Evolutionary conservation across 2,113 vertebrate genomes (phyloP).

Genomic region (Psilopogon haemacephalus): DNA sequence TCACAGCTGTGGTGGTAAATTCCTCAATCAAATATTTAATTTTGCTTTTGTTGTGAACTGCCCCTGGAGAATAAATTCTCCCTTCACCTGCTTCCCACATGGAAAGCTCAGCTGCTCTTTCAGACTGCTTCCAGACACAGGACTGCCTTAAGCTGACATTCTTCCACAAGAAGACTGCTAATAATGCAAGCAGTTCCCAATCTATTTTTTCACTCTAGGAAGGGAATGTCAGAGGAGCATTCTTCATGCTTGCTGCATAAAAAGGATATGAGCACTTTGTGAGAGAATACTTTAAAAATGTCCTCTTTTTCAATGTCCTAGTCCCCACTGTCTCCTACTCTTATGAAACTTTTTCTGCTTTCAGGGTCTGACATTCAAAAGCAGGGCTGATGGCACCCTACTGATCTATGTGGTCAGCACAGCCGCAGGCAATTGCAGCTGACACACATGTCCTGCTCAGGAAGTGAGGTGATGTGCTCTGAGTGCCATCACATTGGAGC

Average conservation of each 20-base stretch:
- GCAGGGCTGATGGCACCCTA: not conserved
- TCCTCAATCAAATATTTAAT: not conserved
- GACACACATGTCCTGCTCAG: rapidly evolving
- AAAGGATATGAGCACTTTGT: not conserved
- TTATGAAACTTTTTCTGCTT: rapidly evolving
- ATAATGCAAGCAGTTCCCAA: not conserved
- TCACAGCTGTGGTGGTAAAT: not conserved
- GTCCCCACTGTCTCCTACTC: not conserved
- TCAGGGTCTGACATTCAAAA: not conserved
- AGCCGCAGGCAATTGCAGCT: rapidly evolving
- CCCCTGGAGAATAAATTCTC: not conserved
- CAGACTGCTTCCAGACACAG: not conserved
- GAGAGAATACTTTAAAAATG: not conserved
- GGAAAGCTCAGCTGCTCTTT: slow-evolving; percentile 31
- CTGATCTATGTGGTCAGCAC: not conserved
- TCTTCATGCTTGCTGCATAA: not conserved
- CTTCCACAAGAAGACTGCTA: not conserved
- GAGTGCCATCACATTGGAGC: rapidly evolving
- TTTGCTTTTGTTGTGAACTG: slow-evolving; percentile 3
- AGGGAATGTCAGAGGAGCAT: not conserved
- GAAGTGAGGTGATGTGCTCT: not conserved
- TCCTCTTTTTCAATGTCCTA: not conserved
- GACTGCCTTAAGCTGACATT: not conserved
- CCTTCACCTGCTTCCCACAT: not conserved
- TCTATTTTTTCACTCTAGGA: slow-evolving; percentile 1